Conservation (phyloP, 2,888 invertebrate species). For the Ormia ochracea region DNA sequence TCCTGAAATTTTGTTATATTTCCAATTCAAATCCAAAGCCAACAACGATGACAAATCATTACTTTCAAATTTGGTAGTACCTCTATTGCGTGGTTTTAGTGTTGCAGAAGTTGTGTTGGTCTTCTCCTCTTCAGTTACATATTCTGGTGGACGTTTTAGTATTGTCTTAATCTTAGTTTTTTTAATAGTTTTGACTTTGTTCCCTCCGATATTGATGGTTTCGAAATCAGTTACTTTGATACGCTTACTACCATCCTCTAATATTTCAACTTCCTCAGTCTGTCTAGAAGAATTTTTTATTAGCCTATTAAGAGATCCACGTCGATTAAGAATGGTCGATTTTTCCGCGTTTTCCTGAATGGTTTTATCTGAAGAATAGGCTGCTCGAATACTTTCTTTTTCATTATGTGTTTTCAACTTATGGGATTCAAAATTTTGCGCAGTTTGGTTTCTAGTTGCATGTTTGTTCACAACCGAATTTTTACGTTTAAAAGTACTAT, state of each 20-base stretch:
- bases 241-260: constrained; percentile 39
- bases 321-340: not conserved
- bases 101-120: constrained; percentile 65
- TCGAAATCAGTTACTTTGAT: constrained; percentile 64
- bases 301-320: constrained; percentile 7
- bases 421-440: not conserved
- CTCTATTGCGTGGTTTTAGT: constrained; percentile 68
- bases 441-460: not conserved
- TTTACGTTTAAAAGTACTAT: not conserved
- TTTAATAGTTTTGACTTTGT: constrained; percentile 67
- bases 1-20: constrained; percentile 58
- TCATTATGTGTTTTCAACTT: not conserved
- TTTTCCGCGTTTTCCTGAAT: not conserved
- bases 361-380: not conserved
- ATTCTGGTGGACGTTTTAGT: constrained; percentile 66
- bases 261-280: constrained; percentile 45
- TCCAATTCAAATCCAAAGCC: constrained; percentile 70
- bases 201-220: constrained; percentile 63
- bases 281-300: not conserved
- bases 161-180: constrained; percentile 67
- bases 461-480: not conserved
- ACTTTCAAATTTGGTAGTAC: constrained; percentile 68
- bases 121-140: constrained; percentile 67
- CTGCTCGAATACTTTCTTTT: not conserved
- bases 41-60: constrained; percentile 72